Base-by-base conservation (phyloP, 2,113 vertebrate species). In the Corydoras sp. region DNA sequence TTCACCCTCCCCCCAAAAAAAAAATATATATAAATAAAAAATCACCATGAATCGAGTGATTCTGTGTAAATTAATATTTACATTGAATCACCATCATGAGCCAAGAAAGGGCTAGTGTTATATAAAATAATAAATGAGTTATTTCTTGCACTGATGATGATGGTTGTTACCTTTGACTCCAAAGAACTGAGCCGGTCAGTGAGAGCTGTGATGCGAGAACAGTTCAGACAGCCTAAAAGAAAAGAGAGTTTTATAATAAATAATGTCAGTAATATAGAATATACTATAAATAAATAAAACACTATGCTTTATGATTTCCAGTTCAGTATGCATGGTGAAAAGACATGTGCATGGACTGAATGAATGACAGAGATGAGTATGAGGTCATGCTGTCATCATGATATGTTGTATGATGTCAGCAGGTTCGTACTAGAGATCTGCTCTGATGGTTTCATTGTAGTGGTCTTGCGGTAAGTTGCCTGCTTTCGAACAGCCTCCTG, bases 161-260 rank as follows among this genome's bases (percentile, higher is more conserved):
- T 14, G 61, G 64, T 9, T 14, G n/a, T 65, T 77, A 96, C 96
- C 93, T 95, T 95, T 0, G 85, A 81, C 77, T 98, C 94, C 54
- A 98, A 87, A 2, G 87, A 87, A 81, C 81, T 83, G 54, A 98
- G 88, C 4, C 91, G 86, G 65, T 93, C 89, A 0, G 85, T 87
- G 66, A 98, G 78, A 77, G 92, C 91, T 5, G 87, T 85, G 10
- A 96, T 83, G 43, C 79, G 88, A 87, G 92, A 96, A 88, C 95
- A 98, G 86, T 97, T 98, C 72, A 94, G 83, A 83, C 96, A 97
- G 81, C 84, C 96, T 98, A 72, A 67, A 54, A 75, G 15, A 64
- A 31, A 65, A 68, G 1, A 64, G 64, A 66, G 48, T 50, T 12
- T 54, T 12, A n/a, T 58, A 5, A 58, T 5, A 58, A 9, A 77